Evolutionary conservation across 2,797 vertebrate genomes (phyloP).

Genomic region (Lycodopsis pacificus): DNA sequence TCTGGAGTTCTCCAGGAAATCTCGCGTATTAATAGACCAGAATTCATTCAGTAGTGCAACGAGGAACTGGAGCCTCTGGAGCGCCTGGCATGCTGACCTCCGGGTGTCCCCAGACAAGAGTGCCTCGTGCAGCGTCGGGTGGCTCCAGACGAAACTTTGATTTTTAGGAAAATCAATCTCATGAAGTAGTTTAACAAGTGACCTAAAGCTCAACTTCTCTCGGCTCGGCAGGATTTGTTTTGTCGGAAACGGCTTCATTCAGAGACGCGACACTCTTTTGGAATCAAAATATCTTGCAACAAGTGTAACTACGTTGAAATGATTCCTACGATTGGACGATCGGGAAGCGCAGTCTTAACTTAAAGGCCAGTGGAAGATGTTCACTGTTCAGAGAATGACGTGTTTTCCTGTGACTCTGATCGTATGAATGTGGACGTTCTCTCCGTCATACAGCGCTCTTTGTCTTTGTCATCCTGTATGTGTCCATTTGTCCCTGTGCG

Average conservation of each 20-base stretch:
- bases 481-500: conserved; percentile 56
- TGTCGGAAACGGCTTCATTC: neutral
- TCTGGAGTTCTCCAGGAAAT: conserved; percentile 59
- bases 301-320: too few species aligned
- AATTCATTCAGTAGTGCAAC: conserved; percentile 65
- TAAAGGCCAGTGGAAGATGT: conserved; percentile 19
- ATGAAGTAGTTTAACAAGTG: conserved; percentile 5
- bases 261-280: neutral
- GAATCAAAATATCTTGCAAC: neutral
- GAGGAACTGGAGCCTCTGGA: conserved; percentile 70
- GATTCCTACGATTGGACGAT: neutral
- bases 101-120: conserved; percentile 55
- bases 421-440: conserved; percentile 48
- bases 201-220: neutral
- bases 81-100: conserved; percentile 71
- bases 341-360: conserved; percentile 5
- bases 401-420: conserved; percentile 17
- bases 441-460: conserved; percentile 55
- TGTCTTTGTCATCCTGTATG: conserved; percentile 54
- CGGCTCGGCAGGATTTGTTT: neutral
- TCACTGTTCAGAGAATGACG: conserved; percentile 38
- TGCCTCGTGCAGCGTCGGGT: conserved; percentile 39
- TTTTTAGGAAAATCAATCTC: conserved; percentile 11
- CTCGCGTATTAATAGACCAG: conserved; percentile 74
- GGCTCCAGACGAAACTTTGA: conserved; percentile 19